phyloP scores from a whole-genome alignment of 2,797 vertebrate species.

The Propithecus deckenii region DNA sequence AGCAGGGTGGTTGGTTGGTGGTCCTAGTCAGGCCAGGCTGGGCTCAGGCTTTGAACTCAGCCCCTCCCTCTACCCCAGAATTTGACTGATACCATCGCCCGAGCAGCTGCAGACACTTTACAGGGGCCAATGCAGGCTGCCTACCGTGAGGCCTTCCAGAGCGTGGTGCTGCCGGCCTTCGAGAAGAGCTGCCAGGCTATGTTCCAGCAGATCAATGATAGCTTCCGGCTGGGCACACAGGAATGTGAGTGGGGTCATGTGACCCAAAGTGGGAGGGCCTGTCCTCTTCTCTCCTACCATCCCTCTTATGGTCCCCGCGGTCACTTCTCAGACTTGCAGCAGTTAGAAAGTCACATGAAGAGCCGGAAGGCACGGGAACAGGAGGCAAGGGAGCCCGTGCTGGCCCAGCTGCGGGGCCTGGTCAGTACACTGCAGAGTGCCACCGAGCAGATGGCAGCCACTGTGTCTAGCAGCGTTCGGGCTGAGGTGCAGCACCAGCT shows the following conservation, averaged over 20 bases:
- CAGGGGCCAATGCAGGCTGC: slow-evolving; percentile 96
- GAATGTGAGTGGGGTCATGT: slow-evolving; percentile 91
- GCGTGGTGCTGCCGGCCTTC: slow-evolving; percentile 94
- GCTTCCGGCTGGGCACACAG: slow-evolving; percentile 97
- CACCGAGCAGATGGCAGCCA: slow-evolving; percentile 92
- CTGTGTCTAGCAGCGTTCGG: slow-evolving; percentile 89
- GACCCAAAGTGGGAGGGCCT: background rate
- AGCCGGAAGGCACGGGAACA: slow-evolving; percentile 92
- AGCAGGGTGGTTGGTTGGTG: background rate
- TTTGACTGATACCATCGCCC: slow-evolving; percentile 93
- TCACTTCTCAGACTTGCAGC: slow-evolving; percentile 84
- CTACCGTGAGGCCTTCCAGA: slow-evolving; percentile 96
- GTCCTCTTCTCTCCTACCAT: background rate
- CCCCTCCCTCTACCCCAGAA: slow-evolving; percentile 85
- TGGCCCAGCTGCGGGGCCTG: slow-evolving; percentile 93
- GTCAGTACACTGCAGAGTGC: slow-evolving; percentile 91
- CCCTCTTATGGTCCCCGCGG: background rate
- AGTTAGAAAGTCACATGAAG: slow-evolving; percentile 95
- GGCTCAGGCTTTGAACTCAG: slow-evolving; percentile 32
- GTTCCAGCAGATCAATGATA: slow-evolving; percentile 99
- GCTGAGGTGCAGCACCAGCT: slow-evolving; percentile 96
- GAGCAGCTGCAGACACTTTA: slow-evolving; percentile 94
- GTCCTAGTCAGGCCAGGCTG: background rate
- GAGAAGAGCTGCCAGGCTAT: slow-evolving; percentile 98
- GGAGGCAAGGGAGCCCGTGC: slow-evolving; percentile 91